Base-by-base conservation (phyloP, 2,888 invertebrate genomes). In the Epicampocera succincta region DNA sequence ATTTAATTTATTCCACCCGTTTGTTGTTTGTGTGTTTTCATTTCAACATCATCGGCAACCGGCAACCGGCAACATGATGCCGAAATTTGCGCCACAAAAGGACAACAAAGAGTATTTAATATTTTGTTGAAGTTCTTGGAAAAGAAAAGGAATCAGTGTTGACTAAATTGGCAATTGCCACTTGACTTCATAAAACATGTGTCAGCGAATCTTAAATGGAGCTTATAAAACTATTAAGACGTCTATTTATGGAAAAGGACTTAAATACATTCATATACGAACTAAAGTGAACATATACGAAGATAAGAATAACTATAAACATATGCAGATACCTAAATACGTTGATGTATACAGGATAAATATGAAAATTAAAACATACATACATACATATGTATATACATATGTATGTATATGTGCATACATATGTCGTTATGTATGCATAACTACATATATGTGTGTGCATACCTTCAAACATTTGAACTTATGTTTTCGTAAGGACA, bases 131-230 rank as follows among this genome's bases (percentile, higher is more conserved):
- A 15, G 44, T 44, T 44, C 12, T 33, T 54, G 8, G 33, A 5
- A 29, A 61, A 48, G 42, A 33, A 17, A 56, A 19, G 60, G 17
- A 50, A 56, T 63, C 54, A 65, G 75, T 79, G 75, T 61, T 73
- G 66, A 68, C 61, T 77, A 69, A 71, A 68, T 81, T 80, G 83
- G 85, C 82, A 85, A 86, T 85, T 87, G 84, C 87, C 87, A 87
- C 86, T 88, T 87, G 88, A 88, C 88, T 88, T 85, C 84, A 84
- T 85, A 86, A 87, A 88, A 90, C 90, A 90, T 90, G 90, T 90
- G 91, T 90, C 89, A 90, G 88, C 90, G 89, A 89, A 89, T 90
- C 89, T 89, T 89, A 88, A 88, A 88, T 87, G 89, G 86, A 89
- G 90, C 89, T 89, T 89, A 89, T 87, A 87, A 88, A 89, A 89